Evolutionary conservation across 1,140 invertebrate genomes (phyloP).

Genomic region (Copidosoma floridanum): DNA sequence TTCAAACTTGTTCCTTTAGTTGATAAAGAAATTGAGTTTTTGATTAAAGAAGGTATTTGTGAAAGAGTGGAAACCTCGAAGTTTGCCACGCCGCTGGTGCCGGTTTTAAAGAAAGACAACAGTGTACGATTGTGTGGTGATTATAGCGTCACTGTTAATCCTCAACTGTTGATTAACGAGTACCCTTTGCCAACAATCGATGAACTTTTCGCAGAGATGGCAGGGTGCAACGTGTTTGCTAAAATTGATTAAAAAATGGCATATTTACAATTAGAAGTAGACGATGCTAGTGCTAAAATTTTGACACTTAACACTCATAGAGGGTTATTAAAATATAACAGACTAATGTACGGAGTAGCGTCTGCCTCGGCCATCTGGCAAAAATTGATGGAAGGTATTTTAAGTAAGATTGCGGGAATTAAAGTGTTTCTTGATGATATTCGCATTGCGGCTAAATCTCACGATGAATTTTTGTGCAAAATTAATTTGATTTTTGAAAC

Average conservation of each 20-base stretch:
- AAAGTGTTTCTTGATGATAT: slow-evolving; percentile 1
- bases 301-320: neutral
- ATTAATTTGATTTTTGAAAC: neutral
- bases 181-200: neutral
- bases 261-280: neutral
- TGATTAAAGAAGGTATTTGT: neutral
- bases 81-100: neutral
- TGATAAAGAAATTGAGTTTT: neutral
- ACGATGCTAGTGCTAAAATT: neutral
- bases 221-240: neutral
- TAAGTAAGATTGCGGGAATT: neutral
- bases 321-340: neutral
- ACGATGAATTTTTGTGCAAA: neutral
- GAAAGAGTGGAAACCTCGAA: neutral
- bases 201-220: neutral
- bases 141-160: neutral
- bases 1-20: neutral
- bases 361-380: too few relatives aligned
- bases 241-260: neutral
- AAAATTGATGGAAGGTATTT: too few relatives aligned
- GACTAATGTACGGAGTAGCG: too few relatives aligned
- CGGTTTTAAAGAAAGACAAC: slow-evolving; percentile 1
- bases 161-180: neutral
- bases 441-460: neutral
- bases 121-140: neutral